These are phyloP conservation scores for Pachypanchax playfairii DNA, from an alignment of 2,113 vertebrate genomes.

Conservation along the genomic window DNA sequence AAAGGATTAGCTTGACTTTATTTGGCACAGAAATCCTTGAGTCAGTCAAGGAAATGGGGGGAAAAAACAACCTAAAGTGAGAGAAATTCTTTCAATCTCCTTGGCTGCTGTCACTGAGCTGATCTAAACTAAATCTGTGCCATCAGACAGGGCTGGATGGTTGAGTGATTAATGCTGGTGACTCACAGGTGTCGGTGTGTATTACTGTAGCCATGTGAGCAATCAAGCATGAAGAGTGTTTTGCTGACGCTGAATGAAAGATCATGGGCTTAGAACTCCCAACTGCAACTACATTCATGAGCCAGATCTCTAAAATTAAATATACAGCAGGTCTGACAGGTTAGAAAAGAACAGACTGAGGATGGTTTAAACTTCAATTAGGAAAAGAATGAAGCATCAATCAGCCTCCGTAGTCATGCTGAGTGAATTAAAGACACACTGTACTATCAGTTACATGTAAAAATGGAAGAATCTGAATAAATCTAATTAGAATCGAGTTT, in stretches of 20 bases:
- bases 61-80: not conserved
- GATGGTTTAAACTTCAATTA: too few species aligned
- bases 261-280: not conserved
- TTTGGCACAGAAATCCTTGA: not conserved
- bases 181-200: conserved; percentile 9
- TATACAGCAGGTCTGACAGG: too few species aligned
- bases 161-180: conserved; percentile 4
- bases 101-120: not conserved
- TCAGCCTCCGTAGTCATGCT: too few species aligned
- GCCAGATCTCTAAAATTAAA: not conserved
- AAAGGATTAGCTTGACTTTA: not conserved
- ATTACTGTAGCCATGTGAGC: conserved; percentile 5
- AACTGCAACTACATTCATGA: not conserved
- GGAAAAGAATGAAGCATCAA: too few species aligned
- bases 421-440: too few species aligned
- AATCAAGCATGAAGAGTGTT: conserved; percentile 11
- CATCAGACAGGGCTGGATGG: not conserved
- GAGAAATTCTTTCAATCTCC: not conserved
- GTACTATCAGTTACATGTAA: too few species aligned
- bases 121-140: conserved; percentile 4
- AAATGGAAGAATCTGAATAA: too few species aligned
- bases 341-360: too few species aligned
- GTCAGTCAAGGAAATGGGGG: not conserved
- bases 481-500: too few species aligned
- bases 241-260: conserved; percentile 15